These are phyloP conservation scores for Chaetorhynchus papuensis DNA, from an alignment of 2,113 vertebrate genomes.

Conservation along the genomic window DNA sequence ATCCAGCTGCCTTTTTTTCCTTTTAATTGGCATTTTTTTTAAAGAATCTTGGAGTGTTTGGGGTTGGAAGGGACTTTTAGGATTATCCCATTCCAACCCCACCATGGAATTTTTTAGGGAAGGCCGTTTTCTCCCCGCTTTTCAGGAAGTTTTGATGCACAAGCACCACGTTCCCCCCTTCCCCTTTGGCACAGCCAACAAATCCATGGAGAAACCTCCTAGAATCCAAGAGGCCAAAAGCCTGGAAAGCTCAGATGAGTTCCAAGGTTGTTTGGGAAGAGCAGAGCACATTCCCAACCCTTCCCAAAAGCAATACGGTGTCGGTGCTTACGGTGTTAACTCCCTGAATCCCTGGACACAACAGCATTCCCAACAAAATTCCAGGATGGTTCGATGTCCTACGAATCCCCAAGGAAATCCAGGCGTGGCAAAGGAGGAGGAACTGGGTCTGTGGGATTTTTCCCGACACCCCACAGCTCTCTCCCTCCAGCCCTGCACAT, in stretches of 20 bases:
- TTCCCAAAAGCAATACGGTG: rapidly evolving
- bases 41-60: neutral
- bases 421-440: rapidly evolving
- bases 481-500: neutral
- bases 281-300: neutral
- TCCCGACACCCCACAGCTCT: neutral
- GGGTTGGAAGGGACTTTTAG: neutral
- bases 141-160: neutral
- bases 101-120: neutral
- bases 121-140: rapidly evolving
- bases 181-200: neutral
- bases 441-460: neutral
- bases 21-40: neutral
- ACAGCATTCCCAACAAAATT: neutral
- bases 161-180: neutral
- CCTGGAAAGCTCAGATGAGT: neutral
- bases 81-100: neutral
- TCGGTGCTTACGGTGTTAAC: rapidly evolving
- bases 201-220: rapidly evolving
- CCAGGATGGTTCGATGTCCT: rapidly evolving
- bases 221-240: neutral
- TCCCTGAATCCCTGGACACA: neutral
- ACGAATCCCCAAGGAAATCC: neutral
- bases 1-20: neutral
- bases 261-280: neutral